phyloP scores from a whole-genome alignment of 2,113 vertebrate species.

The Actenoides hombroni region DNA sequence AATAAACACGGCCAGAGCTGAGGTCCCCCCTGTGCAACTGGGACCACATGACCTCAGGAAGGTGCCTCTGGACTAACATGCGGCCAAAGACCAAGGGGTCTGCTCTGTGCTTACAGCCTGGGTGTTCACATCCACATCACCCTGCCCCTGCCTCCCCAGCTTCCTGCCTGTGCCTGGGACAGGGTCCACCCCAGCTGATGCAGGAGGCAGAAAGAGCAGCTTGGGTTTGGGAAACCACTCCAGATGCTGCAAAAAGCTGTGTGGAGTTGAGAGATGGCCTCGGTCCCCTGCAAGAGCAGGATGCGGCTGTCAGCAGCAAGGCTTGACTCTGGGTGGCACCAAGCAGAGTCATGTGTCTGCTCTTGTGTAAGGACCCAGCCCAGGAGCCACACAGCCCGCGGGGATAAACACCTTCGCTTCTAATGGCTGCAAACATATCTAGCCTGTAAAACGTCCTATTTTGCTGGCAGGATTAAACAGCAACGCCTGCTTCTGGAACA shows the following conservation, averaged over 20 bases:
- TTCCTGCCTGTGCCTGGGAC: neutral
- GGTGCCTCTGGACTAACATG: neutral
- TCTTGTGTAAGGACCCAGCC: neutral
- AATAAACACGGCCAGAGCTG: neutral
- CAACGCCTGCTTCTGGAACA: neutral
- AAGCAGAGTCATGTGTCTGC: neutral
- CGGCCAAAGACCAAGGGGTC: neutral
- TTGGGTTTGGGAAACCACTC: neutral
- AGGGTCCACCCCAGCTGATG: neutral
- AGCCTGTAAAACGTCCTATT: neutral
- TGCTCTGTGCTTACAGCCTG: too few relatives aligned
- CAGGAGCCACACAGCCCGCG: neutral
- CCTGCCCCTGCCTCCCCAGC: too few relatives aligned
- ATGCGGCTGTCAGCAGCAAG: neutral
- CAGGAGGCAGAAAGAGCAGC: neutral
- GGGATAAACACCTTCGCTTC: neutral
- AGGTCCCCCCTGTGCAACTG: fast-evolving
- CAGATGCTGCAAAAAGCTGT: neutral
- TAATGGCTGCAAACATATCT: neutral
- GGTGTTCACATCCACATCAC: fast-evolving
- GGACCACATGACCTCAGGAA: neutral
- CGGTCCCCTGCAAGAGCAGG: fast-evolving
- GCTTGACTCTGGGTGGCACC: neutral
- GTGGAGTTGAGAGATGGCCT: fast-evolving
- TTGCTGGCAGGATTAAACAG: neutral